Base-by-base conservation (phyloP, 2,888 invertebrate genomes). In the Lobophora halterata region DNA sequence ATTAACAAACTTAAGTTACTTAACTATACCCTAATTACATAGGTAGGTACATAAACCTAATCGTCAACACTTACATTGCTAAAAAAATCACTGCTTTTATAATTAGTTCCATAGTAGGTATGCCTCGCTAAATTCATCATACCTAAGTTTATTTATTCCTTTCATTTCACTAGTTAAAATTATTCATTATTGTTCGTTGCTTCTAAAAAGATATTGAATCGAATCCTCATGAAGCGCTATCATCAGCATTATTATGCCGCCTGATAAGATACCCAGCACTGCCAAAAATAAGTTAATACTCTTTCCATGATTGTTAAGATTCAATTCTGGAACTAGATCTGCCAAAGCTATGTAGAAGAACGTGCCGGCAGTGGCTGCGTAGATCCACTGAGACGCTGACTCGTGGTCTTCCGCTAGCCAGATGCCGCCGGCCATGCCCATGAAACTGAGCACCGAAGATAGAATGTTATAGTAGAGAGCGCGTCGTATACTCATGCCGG, bases 301-400 rank as follows among this genome's bases (percentile, higher is more conserved):
- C 58, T 89, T 89, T 1, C 85, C 82, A 52, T 87, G 77, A 58
- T 88, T 82, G 60, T 88, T 88, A 46, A 79, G 77, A 61, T 89
- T 88, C 68, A 91, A 83, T 73, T 91, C 91, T 3, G 91, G 91
- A 36, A 95, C 92, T 83, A 95, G 88, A 77, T 94, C 94, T 1
- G 94, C 93, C 33, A 95, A 86, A 2, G 94, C 93, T 44, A 95
- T 93, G 65, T 95, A 95, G 7, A 95, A 85, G 70, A 95, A 95
- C 34, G 93, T 93, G 1, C 95, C 95, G 3, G 93, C 95, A 1
- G 94, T 93, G 5, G 91, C 90, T 1, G 94, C 92, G 71, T 94
- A 95, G 39, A 95, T 92, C 93, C 94, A 95, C 46, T 91, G 90
- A 0, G 92, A 91, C 35, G 92, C 91, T 5, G 90, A 88, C 33